Evolutionary conservation across 2,113 vertebrate genomes (phyloP), one percentile per base, ranked within the genome.

Genomic region (Silurus glanis): DNA sequence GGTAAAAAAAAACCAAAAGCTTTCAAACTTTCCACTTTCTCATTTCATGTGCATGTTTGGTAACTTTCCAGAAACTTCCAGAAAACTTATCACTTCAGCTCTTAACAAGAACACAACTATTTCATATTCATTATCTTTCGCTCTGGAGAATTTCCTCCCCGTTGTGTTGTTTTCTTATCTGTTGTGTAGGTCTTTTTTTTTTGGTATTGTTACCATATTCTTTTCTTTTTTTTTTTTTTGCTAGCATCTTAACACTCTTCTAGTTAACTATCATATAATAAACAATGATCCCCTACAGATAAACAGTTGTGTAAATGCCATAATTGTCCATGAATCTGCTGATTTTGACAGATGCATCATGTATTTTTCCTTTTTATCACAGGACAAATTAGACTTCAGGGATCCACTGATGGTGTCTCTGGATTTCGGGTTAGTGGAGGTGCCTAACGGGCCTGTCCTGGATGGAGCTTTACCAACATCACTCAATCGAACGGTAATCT

Each of bases 321-420:
- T 67, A 25, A 67, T 13, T 6, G 28, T 2, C 8, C 19, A 3
- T 47, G 69, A 72, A 67, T 25, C 12, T 69, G 6, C 2, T 61
- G 82, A 83, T 3, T 55, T 58, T 83, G 53, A 80, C 82, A 85
- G 83, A 51, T 84, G 13, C 28, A 59, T 37, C 71, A 80, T 85
- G 61, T 80, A 25, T 74, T 51, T 23, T 37, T 61, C 59, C 56
- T 28, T 84, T 67, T 86, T 49, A 28, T 90, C 88, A 12, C 92
- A 99, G 98, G 94, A 96, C 72, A 96, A 96, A n/a, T 96, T 94
- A 88, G 98, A 99, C 90, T 99, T 99, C 92, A 94, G 96, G 82
- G 96, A 98, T 85, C 96, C 97, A 0, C 94, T 99, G 84, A 95
- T 97, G 92, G 92, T 99, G 88, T 96, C 95, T 76, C 88, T 99